Evolutionary conservation across 2,797 vertebrate genomes (phyloP).

Genomic region (Microcaecilia unicolor): DNA sequence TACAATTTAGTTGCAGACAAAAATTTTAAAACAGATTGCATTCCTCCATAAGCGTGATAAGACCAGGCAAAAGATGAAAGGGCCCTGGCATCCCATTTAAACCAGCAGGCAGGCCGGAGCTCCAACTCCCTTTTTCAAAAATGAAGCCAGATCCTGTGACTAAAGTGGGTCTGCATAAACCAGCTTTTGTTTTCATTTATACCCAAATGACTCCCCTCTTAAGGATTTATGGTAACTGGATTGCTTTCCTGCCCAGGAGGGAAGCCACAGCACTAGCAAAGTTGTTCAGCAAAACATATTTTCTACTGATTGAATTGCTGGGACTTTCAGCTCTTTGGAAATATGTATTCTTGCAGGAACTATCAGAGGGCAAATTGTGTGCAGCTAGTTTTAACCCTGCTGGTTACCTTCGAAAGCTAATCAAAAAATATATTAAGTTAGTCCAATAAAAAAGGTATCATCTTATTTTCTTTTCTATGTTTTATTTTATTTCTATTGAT

Average conservation of each 20-base stretch:
- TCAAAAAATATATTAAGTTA: too few species aligned
- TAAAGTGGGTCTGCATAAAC: conserved; percentile 52
- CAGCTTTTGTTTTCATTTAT: conserved; percentile 52
- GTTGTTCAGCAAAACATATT: conserved; percentile 50
- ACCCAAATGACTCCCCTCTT: conserved; percentile 52
- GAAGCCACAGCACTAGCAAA: conserved; percentile 43
- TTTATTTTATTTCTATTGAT: too few species aligned
- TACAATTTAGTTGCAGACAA: too few species aligned
- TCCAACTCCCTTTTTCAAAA: too few species aligned
- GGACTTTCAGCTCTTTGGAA: conserved; percentile 48
- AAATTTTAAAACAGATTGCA: conserved; percentile 20
- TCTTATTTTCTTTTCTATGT: too few species aligned
- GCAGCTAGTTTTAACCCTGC: conserved; percentile 41
- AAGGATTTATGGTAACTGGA: conserved; percentile 58
- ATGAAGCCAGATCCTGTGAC: conserved; percentile 42
- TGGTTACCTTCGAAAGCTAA: too few species aligned
- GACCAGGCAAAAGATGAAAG: conserved; percentile 44
- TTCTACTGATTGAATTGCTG: conserved; percentile 47
- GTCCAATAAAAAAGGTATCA: too few species aligned
- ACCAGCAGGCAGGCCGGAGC: conserved; percentile 24
- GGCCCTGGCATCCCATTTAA: conserved; percentile 36
- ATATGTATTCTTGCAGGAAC: conserved; percentile 48
- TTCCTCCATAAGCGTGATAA: conserved; percentile 31
- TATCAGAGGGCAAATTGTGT: conserved; percentile 40
- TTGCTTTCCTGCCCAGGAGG: conserved; percentile 54